These are phyloP conservation scores for Empis livida DNA, from an alignment of 2,888 invertebrate species.

Conservation along the genomic window DNA sequence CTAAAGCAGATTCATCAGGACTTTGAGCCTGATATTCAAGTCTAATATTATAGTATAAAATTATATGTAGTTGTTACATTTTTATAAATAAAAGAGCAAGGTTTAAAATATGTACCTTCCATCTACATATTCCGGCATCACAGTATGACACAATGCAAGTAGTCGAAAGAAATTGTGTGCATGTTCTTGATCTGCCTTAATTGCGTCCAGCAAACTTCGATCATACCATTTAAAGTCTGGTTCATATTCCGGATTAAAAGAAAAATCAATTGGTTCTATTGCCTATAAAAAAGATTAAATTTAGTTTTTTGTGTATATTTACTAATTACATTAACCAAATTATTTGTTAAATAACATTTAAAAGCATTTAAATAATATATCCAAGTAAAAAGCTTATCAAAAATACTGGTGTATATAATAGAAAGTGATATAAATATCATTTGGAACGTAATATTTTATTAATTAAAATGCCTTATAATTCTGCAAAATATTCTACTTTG, in stretches of 20 bases:
- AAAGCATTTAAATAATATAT: not conserved
- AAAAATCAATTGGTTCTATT: constrained; percentile 76
- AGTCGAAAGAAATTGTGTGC: constrained; percentile 82
- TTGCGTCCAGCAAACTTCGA: constrained; percentile 67
- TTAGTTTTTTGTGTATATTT: not conserved
- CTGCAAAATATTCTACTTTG: too few species aligned
- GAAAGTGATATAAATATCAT: too few species aligned
- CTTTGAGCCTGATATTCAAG: constrained; percentile 71
- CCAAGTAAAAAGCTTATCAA: not conserved
- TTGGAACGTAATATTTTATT: not conserved
- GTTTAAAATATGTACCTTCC: constrained; percentile 42
- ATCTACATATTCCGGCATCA: constrained; percentile 89
- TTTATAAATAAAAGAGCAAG: too few species aligned
- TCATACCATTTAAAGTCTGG: constrained; percentile 92
- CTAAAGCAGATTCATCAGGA: constrained; percentile 94
- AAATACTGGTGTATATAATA: not conserved
- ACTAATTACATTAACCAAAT: not conserved
- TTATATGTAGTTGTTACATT: too few species aligned
- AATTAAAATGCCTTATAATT: not conserved
- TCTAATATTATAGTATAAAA: too few species aligned
- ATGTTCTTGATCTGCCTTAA: constrained; percentile 57
- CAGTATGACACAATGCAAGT: constrained; percentile 94
- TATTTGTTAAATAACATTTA: not conserved
- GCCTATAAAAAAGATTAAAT: constrained; percentile 39
- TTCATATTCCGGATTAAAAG: constrained; percentile 87